Conservation (phyloP, 2,797 vertebrate species). For the Pachyuromys duprasi region DNA sequence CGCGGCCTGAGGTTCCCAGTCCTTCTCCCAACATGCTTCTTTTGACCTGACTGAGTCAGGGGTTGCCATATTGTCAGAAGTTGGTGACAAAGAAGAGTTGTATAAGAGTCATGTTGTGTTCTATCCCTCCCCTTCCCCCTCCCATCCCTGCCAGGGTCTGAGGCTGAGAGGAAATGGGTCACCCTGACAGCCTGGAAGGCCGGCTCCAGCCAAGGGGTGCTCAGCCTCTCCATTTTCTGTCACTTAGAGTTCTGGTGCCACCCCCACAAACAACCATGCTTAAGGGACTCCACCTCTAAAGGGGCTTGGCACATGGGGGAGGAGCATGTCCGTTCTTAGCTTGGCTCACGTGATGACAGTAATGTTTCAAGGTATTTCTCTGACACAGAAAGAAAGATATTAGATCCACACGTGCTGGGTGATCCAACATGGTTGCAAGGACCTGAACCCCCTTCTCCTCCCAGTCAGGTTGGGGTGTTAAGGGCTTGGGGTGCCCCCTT, state of each 20-base stretch:
- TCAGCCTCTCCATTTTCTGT: neutral
- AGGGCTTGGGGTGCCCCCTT: neutral
- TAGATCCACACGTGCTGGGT: neutral
- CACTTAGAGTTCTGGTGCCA: neutral
- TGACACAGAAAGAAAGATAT: neutral
- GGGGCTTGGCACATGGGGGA: neutral
- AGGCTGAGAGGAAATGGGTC: neutral
- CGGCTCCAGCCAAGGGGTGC: neutral
- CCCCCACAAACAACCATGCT: neutral
- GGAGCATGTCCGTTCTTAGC: neutral
- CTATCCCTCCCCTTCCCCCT: neutral
- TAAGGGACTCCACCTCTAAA: neutral
- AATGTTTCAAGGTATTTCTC: neutral
- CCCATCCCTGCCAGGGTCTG: neutral
- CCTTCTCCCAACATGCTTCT: neutral
- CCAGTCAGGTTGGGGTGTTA: neutral
- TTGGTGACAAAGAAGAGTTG: rapidly evolving
- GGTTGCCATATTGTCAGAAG: rapidly evolving
- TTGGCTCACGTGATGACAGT: neutral
- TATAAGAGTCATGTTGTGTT: too few species aligned
- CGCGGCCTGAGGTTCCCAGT: neutral
- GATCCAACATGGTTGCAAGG: neutral
- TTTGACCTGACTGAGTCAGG: neutral
- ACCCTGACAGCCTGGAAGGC: neutral
- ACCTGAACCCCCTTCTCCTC: too few species aligned